Percentiles rank a stretch among this genome's conserved stretches.
Evolutionary conservation across 2,888 invertebrate species (phyloP).

Genomic region (Sinhomidia bicolor): DNA sequence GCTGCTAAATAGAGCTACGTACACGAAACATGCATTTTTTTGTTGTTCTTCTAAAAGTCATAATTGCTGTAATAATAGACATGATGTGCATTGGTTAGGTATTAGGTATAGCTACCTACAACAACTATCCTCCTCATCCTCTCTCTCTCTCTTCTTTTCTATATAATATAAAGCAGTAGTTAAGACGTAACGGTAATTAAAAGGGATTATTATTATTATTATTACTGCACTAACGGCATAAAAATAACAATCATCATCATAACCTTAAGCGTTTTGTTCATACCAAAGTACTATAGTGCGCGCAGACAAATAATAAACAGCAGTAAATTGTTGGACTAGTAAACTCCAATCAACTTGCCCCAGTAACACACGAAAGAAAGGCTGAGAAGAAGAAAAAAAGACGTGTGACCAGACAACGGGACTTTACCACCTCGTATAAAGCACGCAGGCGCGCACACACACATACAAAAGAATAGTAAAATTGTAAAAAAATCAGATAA

Average conservation of each 20-base stretch:
- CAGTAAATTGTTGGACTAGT: background rate
- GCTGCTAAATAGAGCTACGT: conserved; percentile 2
- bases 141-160: background rate
- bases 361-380: background rate
- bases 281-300: background rate
- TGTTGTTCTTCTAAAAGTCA: conserved; percentile 15
- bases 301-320: conserved; percentile 1
- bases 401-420: conserved; percentile 45
- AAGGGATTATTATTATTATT: conserved; percentile 41
- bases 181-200: conserved; percentile 48
- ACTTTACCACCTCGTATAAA: conserved; percentile 14
- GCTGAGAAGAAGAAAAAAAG: background rate
- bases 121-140: background rate
- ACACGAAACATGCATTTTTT: background rate
- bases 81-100: background rate
- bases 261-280: background rate
- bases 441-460: background rate
- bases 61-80: conserved; percentile 13
- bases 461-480: background rate
- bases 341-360: conserved; percentile 14
- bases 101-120: background rate
- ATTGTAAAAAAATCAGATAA: background rate
- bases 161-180: background rate
- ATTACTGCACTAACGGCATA: conserved; percentile 44
- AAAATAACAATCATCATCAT: conserved; percentile 43